Base-by-base conservation (phyloP, 2,113 vertebrate species). In the Lycaon pictus region DNA sequence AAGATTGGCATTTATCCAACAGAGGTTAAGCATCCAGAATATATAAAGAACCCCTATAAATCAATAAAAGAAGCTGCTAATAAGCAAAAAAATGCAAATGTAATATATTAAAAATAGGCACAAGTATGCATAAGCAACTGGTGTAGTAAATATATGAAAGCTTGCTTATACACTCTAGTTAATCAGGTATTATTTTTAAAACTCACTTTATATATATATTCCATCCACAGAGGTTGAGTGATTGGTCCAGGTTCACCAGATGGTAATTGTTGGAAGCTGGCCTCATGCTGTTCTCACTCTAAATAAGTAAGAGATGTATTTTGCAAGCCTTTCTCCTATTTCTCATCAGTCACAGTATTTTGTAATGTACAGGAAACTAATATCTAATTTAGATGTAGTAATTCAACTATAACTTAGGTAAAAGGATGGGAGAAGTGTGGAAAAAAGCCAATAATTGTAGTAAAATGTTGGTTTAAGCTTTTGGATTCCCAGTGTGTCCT, bases 391-490 rank as follows among this genome's bases (percentile, higher is more conserved):
- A 93, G 79, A 96, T 84, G 7, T 85, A 76, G 53, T 93, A 74
- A 71, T 96, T 88, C 35, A 96, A 3, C 83, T 69, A 27, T 63
- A 94, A 95, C 85, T 90, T 90, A 85, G 29, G 62, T 96, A 48
- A 79, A 88, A 93, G 72, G 58, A 62, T 72, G 27, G 37, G 43
- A 71, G n/a, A 96, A 72, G 29, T 74, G 27, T 93, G 94, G 90
- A 93, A 60, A 93, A 96, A 95, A 93, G 74, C 65, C 84, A 96
- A 4, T 93, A 90, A 89, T 94, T 90, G 60, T 71, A 88, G 69
- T 74, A 85, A 95, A 96, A 88, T 91, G 69, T 95, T 92, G 79
- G 48, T 85, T 92, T 95, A 92, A 94, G 72, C 83, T 80, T 92
- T 95, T 92, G 95, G 86, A 72, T 27, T 79, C 77, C 67, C 74